Conservation (phyloP, 64 coral and sea anemone genomes). For the Anthopleura sola region DNA sequence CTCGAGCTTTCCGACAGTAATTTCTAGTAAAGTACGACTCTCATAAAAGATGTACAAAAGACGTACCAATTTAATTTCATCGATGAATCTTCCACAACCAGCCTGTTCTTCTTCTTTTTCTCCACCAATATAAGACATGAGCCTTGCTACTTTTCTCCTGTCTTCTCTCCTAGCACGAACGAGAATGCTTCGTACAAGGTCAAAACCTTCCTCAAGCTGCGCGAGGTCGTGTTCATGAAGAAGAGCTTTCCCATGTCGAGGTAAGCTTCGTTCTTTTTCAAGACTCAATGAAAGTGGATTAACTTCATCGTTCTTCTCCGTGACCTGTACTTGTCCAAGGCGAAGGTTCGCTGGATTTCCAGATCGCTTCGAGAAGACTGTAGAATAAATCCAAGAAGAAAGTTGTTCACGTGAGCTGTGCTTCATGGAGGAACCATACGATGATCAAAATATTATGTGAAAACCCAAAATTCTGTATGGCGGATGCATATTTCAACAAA, state of each 20-base stretch:
- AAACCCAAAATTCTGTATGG: neutral
- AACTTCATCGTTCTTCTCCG: conserved; percentile 10
- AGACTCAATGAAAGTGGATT: neutral
- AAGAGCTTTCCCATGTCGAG: neutral
- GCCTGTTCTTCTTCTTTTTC: neutral
- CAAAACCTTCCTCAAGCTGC: neutral
- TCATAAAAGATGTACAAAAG: neutral
- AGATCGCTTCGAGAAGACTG: conserved; percentile 8
- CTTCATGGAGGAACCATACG: neutral
- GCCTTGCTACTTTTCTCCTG: neutral
- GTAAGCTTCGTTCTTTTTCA: neutral
- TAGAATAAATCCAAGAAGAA: neutral
- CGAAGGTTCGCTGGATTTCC: conserved; percentile 15
- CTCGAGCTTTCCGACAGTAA: no score
- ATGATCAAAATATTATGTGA: neutral
- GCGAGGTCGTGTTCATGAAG: neutral
- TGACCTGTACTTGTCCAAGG: conserved; percentile 4
- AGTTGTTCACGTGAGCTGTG: neutral
- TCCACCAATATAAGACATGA: neutral
- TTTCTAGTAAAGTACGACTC: no score
- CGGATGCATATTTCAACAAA: neutral
- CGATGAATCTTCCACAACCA: conserved; percentile 1
- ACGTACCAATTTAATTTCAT: conserved; percentile 34
- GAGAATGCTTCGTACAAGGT: neutral
- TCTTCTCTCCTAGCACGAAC: neutral